Percentiles rank a stretch among this genome's conserved stretches.
phyloP scores from a whole-genome alignment of 2,113 vertebrate species.

The Sitta europaea region DNA sequence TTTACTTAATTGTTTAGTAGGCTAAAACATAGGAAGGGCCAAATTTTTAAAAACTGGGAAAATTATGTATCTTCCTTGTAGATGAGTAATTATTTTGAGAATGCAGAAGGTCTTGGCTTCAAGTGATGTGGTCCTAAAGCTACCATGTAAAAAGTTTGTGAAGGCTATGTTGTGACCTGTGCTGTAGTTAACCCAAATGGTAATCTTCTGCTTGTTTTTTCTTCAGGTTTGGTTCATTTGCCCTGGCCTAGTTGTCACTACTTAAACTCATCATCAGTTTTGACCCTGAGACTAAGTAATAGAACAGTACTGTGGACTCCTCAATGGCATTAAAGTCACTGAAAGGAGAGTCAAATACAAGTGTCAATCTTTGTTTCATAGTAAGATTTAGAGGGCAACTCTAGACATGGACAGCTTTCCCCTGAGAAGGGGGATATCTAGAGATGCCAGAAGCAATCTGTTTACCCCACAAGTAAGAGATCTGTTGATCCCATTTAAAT shows the following conservation, averaged over 20 bases:
- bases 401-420: neutral
- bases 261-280: neutral
- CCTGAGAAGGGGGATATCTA: neutral
- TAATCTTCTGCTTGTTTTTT: neutral
- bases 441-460: neutral
- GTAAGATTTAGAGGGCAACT: neutral
- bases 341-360: neutral
- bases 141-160: neutral
- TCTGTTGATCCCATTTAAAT: neutral
- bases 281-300: neutral
- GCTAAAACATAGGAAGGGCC: neutral
- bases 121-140: neutral
- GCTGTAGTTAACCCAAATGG: neutral
- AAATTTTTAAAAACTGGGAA: neutral
- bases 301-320: neutral
- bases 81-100: neutral
- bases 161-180: neutral
- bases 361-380: neutral
- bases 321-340: neutral
- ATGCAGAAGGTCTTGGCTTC: neutral
- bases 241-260: neutral
- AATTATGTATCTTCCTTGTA: neutral
- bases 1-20: neutral
- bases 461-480: neutral
- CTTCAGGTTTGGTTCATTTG: neutral